A percentile compares a stretch with the other conserved stretches of the same genome.
Evolutionary conservation across 2,888 invertebrate genomes (phyloP).

Genomic region (Acronicta aceris): DNA sequence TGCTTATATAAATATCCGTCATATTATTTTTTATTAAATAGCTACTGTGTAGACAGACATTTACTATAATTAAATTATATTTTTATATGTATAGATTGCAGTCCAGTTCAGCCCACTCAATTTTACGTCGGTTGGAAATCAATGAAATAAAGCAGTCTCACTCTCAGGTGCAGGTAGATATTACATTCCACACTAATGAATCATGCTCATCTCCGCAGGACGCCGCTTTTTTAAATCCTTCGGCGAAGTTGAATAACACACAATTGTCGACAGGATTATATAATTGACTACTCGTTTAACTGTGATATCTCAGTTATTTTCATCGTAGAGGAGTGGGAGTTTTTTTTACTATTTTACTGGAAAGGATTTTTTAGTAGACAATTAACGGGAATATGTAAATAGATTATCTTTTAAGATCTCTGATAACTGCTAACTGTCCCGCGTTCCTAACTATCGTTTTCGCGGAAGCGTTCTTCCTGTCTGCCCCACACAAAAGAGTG

Average conservation of each 20-base stretch:
- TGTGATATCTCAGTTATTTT: slow-evolving; percentile 6
- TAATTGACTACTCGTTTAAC: slow-evolving; percentile 20
- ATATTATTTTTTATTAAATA: too few species aligned
- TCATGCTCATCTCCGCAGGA: slow-evolving; percentile 67
- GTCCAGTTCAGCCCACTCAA: background rate
- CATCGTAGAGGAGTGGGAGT: background rate
- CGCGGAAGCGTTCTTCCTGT: too few species aligned
- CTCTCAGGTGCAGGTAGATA: slow-evolving; percentile 65
- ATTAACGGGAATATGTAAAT: background rate
- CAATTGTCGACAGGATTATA: slow-evolving; percentile 23
- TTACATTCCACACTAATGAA: slow-evolving; percentile 74
- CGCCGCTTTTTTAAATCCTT: slow-evolving; percentile 31
- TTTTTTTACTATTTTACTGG: background rate
- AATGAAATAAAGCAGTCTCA: slow-evolving; percentile 43
- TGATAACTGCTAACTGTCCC: too few species aligned
- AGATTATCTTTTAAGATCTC: too few species aligned
- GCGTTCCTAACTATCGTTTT: too few species aligned
- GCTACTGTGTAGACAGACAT: too few species aligned
- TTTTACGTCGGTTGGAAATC: slow-evolving; percentile 9
- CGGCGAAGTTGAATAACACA: slow-evolving; percentile 26
- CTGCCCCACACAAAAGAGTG: too few species aligned
- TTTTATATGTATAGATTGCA: too few species aligned
- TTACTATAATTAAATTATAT: too few species aligned
- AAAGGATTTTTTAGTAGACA: background rate
- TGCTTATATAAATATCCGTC: too few species aligned